Evolutionary conservation across 2,888 invertebrate genomes (phyloP), one percentile per base, ranked within the genome.

Genomic region (Hofmannophila pseudospretella): DNA sequence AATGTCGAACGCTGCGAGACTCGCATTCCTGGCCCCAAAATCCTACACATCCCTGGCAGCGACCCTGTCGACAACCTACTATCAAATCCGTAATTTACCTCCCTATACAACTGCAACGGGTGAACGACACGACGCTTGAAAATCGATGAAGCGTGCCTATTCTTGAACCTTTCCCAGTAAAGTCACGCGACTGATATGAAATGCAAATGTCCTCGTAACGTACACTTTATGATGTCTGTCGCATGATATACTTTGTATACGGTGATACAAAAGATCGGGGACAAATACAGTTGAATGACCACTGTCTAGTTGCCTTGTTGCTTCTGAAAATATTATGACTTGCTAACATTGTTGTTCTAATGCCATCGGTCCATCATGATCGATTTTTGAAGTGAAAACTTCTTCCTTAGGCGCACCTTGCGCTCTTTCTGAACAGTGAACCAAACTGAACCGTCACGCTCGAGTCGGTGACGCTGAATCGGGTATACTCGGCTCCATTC

Each of bases 51-150:
- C 14, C 7, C 27, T 27, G 7, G 7, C 1, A 11, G 7, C 27
- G 5, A 11, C 27, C 11, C 27, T 27, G 27, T 27, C 27, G 7
- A 11, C 11, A n/a, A 11, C 34, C 38, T 34, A 39, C 35, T 44
- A 50, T 41, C 44, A 44, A 47, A 42, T 47, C 46, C 36, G 39
- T 50, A 16, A 16, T 16, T 16, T n/a, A n/a, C n/a, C n/a, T n/a
- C n/a, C n/a, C n/a, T n/a, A 45, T 44, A 46, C 29, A 14, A 16
- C 30, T 9, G 33, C 26, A 22, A 4, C 28, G 50, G 67, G 59
- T 65, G 54, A 63, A 62, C 44, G 56, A 52, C 64, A 49, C 46
- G 33, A 33, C 35, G 41, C 35, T 41, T 44, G 44, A 52, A 52
- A 54, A 55, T 51, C 49, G 34, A 52, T 47, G 11, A 32, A 32